A percentile compares a stretch with the other conserved stretches of the same genome.
Evolutionary conservation across 1,140 invertebrate genomes (phyloP).

Genomic region (Eriosoma lanigerum): DNA sequence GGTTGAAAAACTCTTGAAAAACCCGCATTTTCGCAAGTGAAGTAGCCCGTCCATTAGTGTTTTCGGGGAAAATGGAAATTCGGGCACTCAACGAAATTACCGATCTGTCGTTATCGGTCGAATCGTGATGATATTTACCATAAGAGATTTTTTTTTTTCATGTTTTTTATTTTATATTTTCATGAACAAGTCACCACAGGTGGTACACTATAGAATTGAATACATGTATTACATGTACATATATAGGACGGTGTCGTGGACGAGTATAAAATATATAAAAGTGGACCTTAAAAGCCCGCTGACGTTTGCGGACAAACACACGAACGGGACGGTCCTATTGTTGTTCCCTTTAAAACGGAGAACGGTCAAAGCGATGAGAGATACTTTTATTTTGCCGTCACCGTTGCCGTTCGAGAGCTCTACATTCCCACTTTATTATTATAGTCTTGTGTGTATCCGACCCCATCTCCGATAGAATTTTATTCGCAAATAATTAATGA

Average conservation of each 20-base stretch:
- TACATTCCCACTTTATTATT: conserved; percentile 35
- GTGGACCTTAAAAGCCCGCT: conserved; percentile 47
- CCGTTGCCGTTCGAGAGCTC: not conserved
- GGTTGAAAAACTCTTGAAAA: conserved; percentile 11
- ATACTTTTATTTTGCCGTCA: conserved; percentile 8
- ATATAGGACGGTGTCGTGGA: not conserved
- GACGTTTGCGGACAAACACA: conserved; percentile 46
- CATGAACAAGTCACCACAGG: conserved; percentile 22
- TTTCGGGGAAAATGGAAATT: conserved; percentile 51
- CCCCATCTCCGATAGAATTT: conserved; percentile 1
- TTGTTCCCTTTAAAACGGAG: conserved; percentile 26
- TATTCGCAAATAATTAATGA: conserved; percentile 24
- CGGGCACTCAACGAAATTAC: conserved; percentile 48
- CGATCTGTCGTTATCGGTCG: conserved; percentile 31
- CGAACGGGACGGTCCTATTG: conserved; percentile 28
- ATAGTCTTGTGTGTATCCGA: not conserved
- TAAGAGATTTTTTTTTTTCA: conserved; percentile 6
- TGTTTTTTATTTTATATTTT: not conserved
- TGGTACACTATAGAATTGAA: conserved; percentile 30
- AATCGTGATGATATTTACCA: conserved; percentile 3
- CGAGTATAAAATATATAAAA: conserved; percentile 19
- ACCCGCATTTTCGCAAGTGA: conserved; percentile 21
- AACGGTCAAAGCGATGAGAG: conserved; percentile 38
- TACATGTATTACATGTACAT: not conserved
- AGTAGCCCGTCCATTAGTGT: conserved; percentile 42